Evolutionary conservation across 2,888 invertebrate species (phyloP).

Genomic region (Pyralis farinalis): DNA sequence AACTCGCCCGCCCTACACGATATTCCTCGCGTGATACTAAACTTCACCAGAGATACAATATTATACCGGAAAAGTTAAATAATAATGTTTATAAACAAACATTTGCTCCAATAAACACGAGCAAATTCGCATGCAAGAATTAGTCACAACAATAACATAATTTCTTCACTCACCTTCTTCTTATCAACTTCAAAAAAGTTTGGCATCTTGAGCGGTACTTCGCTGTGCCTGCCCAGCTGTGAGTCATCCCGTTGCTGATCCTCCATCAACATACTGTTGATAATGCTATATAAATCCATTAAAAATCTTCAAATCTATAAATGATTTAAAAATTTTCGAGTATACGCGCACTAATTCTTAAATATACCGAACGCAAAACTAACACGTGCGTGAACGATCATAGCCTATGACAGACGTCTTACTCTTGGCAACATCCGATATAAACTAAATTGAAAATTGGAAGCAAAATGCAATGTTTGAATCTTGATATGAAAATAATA

Average conservation of each 20-base stretch:
- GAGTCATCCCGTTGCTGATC: slow-evolving; percentile 48
- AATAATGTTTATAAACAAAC: no score
- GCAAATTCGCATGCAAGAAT: no score
- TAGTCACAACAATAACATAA: no score
- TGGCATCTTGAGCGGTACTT: slow-evolving; percentile 58
- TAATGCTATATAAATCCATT: slow-evolving; percentile 72
- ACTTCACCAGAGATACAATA: no score
- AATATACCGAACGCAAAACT: slow-evolving; percentile 39
- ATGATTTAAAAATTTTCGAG: slow-evolving; percentile 27
- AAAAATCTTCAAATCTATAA: slow-evolving; percentile 25
- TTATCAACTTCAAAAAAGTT: slow-evolving; percentile 74
- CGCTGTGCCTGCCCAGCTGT: slow-evolving; percentile 27
- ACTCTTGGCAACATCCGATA: slow-evolving; percentile 75
- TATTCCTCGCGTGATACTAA: no score
- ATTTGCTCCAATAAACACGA: no score
- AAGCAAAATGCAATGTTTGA: slow-evolving; percentile 78
- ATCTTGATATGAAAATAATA: slow-evolving; percentile 80
- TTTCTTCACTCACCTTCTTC: slow-evolving; percentile 60
- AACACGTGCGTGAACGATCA: slow-evolving; percentile 61
- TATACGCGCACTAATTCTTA: slow-evolving; percentile 19
- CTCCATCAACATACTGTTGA: slow-evolving; percentile 56
- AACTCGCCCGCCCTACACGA: no score
- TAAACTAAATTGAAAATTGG: slow-evolving; percentile 80
- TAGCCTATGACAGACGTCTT: slow-evolving; percentile 72
- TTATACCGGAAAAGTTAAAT: no score